phyloP scores from a whole-genome alignment of 35 echinoderm and acorn worm species.

The Ophioderma brevispina region DNA sequence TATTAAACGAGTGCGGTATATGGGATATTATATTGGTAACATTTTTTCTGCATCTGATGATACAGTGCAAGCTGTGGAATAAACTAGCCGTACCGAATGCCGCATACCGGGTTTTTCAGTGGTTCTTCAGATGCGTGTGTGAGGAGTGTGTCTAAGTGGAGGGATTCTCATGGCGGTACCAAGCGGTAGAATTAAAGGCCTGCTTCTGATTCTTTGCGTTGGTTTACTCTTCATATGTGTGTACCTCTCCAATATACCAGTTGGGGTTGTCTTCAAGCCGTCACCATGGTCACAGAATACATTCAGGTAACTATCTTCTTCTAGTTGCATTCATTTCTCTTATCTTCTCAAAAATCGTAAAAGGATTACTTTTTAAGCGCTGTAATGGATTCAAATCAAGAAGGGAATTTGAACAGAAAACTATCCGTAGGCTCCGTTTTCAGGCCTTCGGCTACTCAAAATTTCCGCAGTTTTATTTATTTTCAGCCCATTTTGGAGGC shows the following conservation, averaged over 20 bases:
- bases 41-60: not conserved
- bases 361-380: no score
- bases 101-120: not conserved
- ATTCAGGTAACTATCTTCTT: conserved; percentile 3
- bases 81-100: no score
- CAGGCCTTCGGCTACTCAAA: no score
- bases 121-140: not conserved
- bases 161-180: not conserved
- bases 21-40: not conserved
- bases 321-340: no score
- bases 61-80: not conserved
- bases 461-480: no score
- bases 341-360: no score
- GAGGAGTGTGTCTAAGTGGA: not conserved
- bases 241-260: not conserved
- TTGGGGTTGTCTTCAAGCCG: not conserved
- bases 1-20: not conserved
- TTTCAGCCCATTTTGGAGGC: no score
- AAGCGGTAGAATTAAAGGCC: not conserved
- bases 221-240: not conserved
- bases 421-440: no score
- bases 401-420: no score
- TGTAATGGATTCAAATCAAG: no score
- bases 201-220: not conserved
- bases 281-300: not conserved